phyloP scores from a whole-genome alignment of 2,113 vertebrate genomes.

The Nyctereutes procyonoides region DNA sequence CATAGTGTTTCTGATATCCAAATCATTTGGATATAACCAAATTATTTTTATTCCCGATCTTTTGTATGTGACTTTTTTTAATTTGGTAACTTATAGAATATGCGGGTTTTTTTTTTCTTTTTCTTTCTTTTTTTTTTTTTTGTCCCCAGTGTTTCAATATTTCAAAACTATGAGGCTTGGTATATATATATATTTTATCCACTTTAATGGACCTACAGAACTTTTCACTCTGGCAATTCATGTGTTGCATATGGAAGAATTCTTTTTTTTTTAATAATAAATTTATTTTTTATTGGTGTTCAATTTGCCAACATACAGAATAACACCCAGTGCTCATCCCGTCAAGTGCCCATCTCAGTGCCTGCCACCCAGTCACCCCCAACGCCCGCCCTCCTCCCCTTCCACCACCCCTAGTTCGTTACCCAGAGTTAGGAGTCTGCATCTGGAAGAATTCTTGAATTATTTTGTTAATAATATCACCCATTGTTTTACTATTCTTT shows the following conservation, averaged over 20 bases:
- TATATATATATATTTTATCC: background rate
- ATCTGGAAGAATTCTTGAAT: background rate
- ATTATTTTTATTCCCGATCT: background rate
- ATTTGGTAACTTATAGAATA: background rate
- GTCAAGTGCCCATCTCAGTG: no score
- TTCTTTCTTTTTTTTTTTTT: background rate
- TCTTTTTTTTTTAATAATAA: background rate
- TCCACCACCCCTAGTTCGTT: no score
- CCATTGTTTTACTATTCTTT: background rate
- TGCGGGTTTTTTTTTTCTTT: background rate
- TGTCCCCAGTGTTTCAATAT: background rate
- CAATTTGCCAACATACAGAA: no score
- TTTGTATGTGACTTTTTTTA: background rate
- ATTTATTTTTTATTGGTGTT: no score
- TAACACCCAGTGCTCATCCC: no score
- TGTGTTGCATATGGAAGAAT: background rate
- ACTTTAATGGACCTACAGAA: background rate
- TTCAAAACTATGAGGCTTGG: background rate
- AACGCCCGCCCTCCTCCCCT: no score
- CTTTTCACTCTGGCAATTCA: background rate
- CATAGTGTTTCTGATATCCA: background rate
- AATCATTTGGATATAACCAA: background rate
- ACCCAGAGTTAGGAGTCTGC: no score
- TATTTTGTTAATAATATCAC: background rate
- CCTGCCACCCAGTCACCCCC: no score